A percentile compares a stretch with the other conserved stretches of the same genome.
phyloP scores from a whole-genome alignment of 2,113 vertebrate species.

The Aplodontia rufa region DNA sequence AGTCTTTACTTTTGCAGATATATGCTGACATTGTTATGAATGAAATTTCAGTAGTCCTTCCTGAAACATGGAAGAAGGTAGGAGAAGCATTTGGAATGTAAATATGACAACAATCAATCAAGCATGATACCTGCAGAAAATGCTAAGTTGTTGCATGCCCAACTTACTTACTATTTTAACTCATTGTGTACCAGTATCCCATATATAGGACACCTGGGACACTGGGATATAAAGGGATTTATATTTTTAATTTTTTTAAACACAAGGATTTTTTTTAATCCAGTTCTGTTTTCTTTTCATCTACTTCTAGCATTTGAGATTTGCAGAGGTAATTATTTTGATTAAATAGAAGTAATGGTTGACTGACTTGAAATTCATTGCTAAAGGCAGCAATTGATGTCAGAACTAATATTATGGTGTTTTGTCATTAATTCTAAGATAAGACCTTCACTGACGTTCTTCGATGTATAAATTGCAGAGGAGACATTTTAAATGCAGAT shows the following conservation, averaged over 20 bases:
- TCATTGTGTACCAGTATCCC: too few relatives aligned
- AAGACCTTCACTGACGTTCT: slow-evolving; percentile 38
- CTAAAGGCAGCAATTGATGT: slow-evolving; percentile 41
- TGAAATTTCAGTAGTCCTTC: background rate
- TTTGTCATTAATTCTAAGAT: slow-evolving; percentile 53
- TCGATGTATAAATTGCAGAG: background rate
- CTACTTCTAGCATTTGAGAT: background rate
- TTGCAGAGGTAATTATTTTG: slow-evolving; percentile 56
- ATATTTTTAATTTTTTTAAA: background rate
- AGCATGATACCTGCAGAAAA: background rate
- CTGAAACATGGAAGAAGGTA: background rate
- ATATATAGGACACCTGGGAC: too few relatives aligned
- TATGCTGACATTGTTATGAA: background rate
- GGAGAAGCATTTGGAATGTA: background rate
- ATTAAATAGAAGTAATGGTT: slow-evolving; percentile 54
- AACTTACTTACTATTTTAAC: background rate
- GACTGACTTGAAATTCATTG: slow-evolving; percentile 28
- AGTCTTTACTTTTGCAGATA: background rate
- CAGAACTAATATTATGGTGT: slow-evolving; percentile 38
- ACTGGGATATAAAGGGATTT: background rate
- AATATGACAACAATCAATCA: background rate
- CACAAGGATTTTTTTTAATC: background rate
- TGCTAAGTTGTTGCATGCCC: background rate
- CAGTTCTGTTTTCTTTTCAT: background rate
- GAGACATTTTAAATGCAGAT: background rate